Conservation (phyloP, 1,140 invertebrate genomes). For the Pentalonia nigronervosa region DNA sequence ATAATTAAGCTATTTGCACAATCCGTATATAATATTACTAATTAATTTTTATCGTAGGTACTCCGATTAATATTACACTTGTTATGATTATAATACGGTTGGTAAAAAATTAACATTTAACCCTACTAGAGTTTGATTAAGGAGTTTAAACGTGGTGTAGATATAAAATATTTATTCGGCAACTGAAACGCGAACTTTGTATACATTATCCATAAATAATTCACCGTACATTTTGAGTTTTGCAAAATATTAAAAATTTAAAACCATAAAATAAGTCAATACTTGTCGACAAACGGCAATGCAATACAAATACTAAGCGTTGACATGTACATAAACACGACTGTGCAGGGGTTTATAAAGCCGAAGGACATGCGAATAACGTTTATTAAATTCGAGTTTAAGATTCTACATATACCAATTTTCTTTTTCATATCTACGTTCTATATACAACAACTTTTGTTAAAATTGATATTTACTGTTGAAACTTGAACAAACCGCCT, state of each 20-base stretch:
- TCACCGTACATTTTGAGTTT: background rate
- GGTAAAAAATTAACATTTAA: background rate
- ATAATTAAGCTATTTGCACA: background rate
- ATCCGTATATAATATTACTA: background rate
- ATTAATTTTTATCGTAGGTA: background rate
- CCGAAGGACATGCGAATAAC: background rate
- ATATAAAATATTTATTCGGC: background rate
- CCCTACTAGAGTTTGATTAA: background rate
- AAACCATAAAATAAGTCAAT: background rate
- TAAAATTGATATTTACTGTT: conserved; percentile 37
- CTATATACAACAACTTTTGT: background rate
- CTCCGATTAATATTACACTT: background rate
- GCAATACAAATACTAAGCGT: background rate
- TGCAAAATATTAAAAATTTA: background rate
- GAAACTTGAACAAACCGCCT: background rate
- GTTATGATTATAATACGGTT: background rate
- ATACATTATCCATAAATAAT: background rate
- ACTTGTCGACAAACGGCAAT: background rate
- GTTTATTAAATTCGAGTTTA: background rate
- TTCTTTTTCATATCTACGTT: background rate
- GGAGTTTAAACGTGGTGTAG: background rate
- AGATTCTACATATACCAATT: background rate
- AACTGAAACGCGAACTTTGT: background rate
- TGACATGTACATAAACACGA: background rate
- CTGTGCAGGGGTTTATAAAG: background rate